A percentile compares a stretch with the other conserved stretches of the same genome.
phyloP scores from a whole-genome alignment of 1,140 invertebrate species.

The Eumeta japonica region DNA sequence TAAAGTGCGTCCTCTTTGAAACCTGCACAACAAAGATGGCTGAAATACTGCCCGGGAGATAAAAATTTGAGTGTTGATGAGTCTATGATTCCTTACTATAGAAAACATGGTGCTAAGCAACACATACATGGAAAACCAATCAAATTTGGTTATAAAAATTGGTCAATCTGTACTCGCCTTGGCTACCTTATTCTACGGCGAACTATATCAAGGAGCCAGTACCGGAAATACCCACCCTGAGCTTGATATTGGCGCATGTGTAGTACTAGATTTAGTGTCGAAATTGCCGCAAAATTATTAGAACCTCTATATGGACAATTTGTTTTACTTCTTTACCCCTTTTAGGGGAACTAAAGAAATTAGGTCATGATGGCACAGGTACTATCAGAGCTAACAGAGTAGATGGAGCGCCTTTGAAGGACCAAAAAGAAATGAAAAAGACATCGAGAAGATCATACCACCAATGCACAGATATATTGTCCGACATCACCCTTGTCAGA shows the following conservation, averaged over 20 bases:
- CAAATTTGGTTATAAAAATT: too few species aligned
- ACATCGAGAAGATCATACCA: slow-evolving; percentile 8
- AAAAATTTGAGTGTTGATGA: slow-evolving; percentile 10
- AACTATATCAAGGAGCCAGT: slow-evolving; percentile 13
- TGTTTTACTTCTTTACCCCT: slow-evolving; percentile 9
- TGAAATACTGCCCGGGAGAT: slow-evolving; percentile 5
- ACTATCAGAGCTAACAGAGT: slow-evolving; percentile 10
- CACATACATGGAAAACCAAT: too few species aligned
- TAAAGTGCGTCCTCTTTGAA: slow-evolving; percentile 4
- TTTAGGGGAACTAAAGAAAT: slow-evolving; percentile 7
- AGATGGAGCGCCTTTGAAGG: slow-evolving; percentile 9
- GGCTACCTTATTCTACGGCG: slow-evolving; percentile 13
- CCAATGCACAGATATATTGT: slow-evolving; percentile 12
- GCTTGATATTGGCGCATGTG: slow-evolving; percentile 12
- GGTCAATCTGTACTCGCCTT: slow-evolving; percentile 10
- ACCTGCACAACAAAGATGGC: slow-evolving; percentile 1
- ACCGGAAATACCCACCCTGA: too few species aligned
- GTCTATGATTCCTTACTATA: slow-evolving; percentile 10
- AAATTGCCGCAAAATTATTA: slow-evolving; percentile 7
- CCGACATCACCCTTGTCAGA: too few species aligned
- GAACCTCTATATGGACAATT: too few species aligned
- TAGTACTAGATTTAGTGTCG: slow-evolving; percentile 10
- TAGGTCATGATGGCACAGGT: slow-evolving; percentile 10
- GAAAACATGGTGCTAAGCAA: slow-evolving; percentile 8
- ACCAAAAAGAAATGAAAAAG: slow-evolving; percentile 11